Base-by-base conservation (phyloP, 1,140 invertebrate genomes). In the Glossosoma conforme region DNA sequence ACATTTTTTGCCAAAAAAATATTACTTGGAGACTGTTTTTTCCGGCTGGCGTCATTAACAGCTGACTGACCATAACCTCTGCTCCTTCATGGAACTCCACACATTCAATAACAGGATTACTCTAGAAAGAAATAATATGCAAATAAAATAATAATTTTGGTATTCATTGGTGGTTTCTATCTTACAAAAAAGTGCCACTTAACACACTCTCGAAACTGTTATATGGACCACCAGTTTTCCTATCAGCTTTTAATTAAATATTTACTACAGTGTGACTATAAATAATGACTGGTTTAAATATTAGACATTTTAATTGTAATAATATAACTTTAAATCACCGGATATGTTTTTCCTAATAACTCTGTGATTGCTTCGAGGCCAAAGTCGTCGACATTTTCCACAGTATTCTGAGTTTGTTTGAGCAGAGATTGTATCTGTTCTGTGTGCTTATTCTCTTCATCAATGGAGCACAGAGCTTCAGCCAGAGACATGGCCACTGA, bases 401-500 rank as follows among this genome's bases (percentile, higher is more conserved):
- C 64, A 11, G 58, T 62, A n/a, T 74, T 69, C 46, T 76, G 76
- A 13, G 77, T 72, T 43, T 77, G 71, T 14, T 69, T 65, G 11
- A 85, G 61, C 5, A 87, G 74, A 22, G 74, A 63, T 1, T 80
- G 71, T 37, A 88, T 82, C 58, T 86, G 78, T 41, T 79, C 74
- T 0, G 81, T 84, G 48, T 88, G 84, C 56, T 85, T 86, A 58
- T 85, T 78, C 36, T 85, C 81, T 56, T 86, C 83, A 60, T 88
- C 85, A 21, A 87, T 81, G n/a, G 80, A 83, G 59, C 86, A 89
- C 9, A 89, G 71, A 0, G 82, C 81, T 65, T 90, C 87, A 0
- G 84, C 83, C 1, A 88, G 65, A 0, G 82, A 80, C 11, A 77
- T 69, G 2, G 70, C 69, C 32, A 70, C 65, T 2, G 65, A 70